Base-by-base conservation (phyloP, 1,140 invertebrate species). In the Riptortus pedestris region DNA sequence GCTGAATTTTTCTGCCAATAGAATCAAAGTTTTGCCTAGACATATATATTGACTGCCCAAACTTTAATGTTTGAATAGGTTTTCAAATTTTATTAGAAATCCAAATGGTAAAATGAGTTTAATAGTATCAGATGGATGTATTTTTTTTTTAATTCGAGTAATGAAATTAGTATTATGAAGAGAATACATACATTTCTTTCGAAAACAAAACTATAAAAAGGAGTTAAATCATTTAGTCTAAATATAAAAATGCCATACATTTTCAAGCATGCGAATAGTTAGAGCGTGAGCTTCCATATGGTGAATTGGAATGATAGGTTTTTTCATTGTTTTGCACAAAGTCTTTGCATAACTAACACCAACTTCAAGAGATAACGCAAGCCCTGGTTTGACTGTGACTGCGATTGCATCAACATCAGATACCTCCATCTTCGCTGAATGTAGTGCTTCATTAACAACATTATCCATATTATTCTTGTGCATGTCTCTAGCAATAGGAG, bases 271-370 rank as follows among this genome's bases (percentile, higher is more conserved):
- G 72, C 93, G 79, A 16, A 81, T 83, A 22, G 87, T 93, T 61
- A 98, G 74, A n/a, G 95, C 93, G 82, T 98, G 96, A 9, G 95
- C 95, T 81, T 98, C 86, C 95, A 98, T 98, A 69, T 98, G 96
- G 79, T 98, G 95, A 69, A 98, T 90, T 0, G 94, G 93, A 72
- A 98, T 92, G 67, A 98, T 78, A 4, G 92, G 91, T 75, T 93
- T 92, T 0, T 83, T 80, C 68, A 81, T 79, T 60, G 78, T 75
- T 67, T 78, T 77, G 26, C 84, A 83, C 26, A 98, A 72, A 71
- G 87, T 79, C 72, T 89, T 90, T 1, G 88, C 91, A 84, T 93
- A 92, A 61, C 85, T 82, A 31, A 87, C 59, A 18, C 95, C 95
- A 64, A 97, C 84, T 60, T 78, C 51, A 59, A 98, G 76, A 62